Evolutionary conservation across 1,140 invertebrate species (phyloP), one percentile per base, ranked within the genome.

Genomic region (Galleria mellonella): DNA sequence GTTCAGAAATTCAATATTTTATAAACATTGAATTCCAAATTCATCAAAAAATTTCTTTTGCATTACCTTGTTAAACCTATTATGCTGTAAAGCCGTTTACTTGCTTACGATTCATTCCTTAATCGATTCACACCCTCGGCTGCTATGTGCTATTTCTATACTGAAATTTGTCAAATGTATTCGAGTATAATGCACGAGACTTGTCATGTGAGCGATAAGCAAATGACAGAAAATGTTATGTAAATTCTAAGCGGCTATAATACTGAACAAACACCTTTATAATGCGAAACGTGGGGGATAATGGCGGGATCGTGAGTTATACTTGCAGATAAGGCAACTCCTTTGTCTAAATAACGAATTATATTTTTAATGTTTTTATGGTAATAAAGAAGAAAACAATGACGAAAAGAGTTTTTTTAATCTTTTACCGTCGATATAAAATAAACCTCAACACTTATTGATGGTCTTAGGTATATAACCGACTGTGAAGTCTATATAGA

Each of bases 191-290:
- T 83, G 69, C 69, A 66, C 73, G 59, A 68, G 63, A 72, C 60
- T 73, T 76, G 75, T 83, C 75, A 81, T 75, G 71, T 76, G 69
- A 72, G 54, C 75, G 76, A 83, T 81, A 81, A 81, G 75, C 73
- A 73, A 83, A 79, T 79, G 73, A 81, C 75, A 74, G 68, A 79
- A 81, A 79, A 79, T 77, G 75, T 76, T 83, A 83, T 83, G 72
- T 83, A 76, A 81, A 79, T 83, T 73, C 62, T 56, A 79, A 72
- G 62, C 62, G 56, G 59, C 72, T 62, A 78, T 83, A 72, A 73
- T 78, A 62, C 69, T 59, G 17, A 56, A 58, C 55, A 72, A 81
- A 72, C 65, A 70, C 66, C 65, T 74, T 66, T 62, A 68, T 74
- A 77, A 77, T 65, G 63, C 64, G 62, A 52, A 62, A 51, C 54